phyloP scores from a whole-genome alignment of 2,113 vertebrate species.

The Clarias batrachus region DNA sequence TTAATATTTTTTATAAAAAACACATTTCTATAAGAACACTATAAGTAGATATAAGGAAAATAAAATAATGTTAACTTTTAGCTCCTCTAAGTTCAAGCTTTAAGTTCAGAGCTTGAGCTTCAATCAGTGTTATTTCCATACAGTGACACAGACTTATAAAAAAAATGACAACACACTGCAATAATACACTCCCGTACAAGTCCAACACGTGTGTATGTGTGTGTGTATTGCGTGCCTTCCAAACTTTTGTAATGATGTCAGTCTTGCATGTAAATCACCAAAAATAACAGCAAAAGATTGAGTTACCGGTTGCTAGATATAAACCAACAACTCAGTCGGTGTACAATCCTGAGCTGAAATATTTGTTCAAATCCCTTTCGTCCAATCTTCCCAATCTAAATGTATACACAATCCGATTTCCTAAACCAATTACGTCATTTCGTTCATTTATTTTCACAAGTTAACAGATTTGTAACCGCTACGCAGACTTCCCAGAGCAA shows the following conservation, averaged over 20 bases:
- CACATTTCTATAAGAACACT: neutral
- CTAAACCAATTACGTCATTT: conserved; percentile 21
- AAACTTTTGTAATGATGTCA: conserved; percentile 16
- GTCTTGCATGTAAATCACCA: conserved; percentile 18
- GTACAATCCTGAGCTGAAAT: neutral
- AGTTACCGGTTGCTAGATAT: conserved; percentile 11
- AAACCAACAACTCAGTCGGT: conserved; percentile 16
- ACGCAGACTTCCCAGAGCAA: neutral
- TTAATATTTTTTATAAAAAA: neutral
- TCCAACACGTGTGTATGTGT: neutral
- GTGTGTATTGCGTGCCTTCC: conserved; percentile 15
- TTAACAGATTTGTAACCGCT: neutral
- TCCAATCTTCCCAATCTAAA: conserved; percentile 17
- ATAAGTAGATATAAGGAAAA: neutral
- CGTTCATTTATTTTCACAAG: conserved; percentile 19
- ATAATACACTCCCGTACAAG: neutral
- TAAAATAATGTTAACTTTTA: too few species aligned
- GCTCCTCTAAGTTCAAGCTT: neutral
- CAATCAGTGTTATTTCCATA: neutral
- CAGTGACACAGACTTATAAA: conserved; percentile 4
- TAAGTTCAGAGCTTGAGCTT: neutral
- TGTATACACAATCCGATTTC: conserved; percentile 18
- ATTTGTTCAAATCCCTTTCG: conserved; percentile 20
- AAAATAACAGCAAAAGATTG: conserved; percentile 27
- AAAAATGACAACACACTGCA: neutral